phyloP scores from a whole-genome alignment of 2,113 vertebrate species.

The Sebastes fasciatus region DNA sequence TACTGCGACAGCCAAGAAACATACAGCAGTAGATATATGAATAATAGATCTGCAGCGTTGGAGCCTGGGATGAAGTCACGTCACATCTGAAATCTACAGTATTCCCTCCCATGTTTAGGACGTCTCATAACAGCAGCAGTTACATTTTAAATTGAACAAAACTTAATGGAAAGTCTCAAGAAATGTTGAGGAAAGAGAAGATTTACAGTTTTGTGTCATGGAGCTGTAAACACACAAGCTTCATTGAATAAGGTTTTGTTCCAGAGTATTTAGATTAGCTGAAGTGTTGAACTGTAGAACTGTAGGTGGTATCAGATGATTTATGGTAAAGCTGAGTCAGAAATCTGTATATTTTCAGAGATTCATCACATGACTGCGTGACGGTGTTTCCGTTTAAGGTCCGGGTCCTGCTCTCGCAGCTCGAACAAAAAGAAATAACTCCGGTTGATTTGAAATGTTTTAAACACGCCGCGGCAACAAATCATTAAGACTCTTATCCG shows the following conservation, averaged over 20 bases:
- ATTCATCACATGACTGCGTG: conserved; percentile 9
- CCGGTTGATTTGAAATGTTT: conserved; percentile 41
- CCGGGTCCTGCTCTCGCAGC: neutral
- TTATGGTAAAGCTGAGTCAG: conserved; percentile 7
- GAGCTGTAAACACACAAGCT: conserved; percentile 11
- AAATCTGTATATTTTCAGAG: neutral
- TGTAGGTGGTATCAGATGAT: neutral
- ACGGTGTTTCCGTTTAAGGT: neutral
- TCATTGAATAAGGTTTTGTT: neutral
- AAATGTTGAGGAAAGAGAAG: neutral
- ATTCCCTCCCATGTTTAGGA: neutral
- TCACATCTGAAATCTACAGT: neutral
- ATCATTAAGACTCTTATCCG: conserved; percentile 22
- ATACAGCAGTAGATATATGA: neutral
- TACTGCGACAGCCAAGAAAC: too few species aligned
- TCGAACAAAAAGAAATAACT: conserved; percentile 29
- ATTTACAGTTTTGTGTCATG: neutral
- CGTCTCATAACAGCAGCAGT: neutral
- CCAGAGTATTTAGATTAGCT: conserved; percentile 8
- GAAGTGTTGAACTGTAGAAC: conserved; percentile 7
- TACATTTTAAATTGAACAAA: neutral
- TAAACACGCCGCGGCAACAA: conserved; percentile 19
- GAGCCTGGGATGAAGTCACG: too few species aligned
- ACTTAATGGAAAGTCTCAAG: neutral
- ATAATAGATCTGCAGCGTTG: neutral